Evolutionary conservation across 2,113 vertebrate species (phyloP), one percentile per base, ranked within the genome.

Genomic region (pig (Sus scrofa)): DNA sequence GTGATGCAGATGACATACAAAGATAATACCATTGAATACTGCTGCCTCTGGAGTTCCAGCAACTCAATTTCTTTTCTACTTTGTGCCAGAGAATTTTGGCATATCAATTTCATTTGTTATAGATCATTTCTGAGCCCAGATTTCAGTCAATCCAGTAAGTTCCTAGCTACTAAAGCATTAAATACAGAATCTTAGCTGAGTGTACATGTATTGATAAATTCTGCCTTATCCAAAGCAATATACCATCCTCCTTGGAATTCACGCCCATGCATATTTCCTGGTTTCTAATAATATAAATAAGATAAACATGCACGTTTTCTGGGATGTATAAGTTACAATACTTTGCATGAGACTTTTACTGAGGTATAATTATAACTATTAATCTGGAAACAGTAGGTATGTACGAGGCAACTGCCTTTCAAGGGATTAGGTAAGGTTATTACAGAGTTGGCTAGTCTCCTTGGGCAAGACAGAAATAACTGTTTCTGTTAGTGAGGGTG

Each of bases 81-180:
- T 89, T 82, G 39, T 94, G 52, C 16, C 44, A 63, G 44, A 1
- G 56, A 94, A 89, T 89, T 60, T 85, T 68, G 37, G 39, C 26
- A 82, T 81, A 37, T 70, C 4, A 24, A 11, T 67, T 89, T 85
- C 22, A 86, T 68, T 75, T 89, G 52, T 92, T 58, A 79, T 52
- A 94, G 70, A 73, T 14, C 24, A 83, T 32, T 30, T 2, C 24
- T 71, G 78, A 71, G 63, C 54, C 50, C 75, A 92, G 83, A 67
- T 94, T 86, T 88, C 24, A 92, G 79, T 73, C 87, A 71, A 58
- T 82, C 39, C 54, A 86, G 56, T 37, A 67, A 87, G 86, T 56
- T 83, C 24, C 50, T 74, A 75, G 44, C 37, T 75, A 65, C 27
- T 7, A n/a, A 96, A 81, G 60, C 22, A 79, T 67, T 60, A 60